Conservation (phyloP, 2,797 vertebrate species). For the Chiroxiphia lanceolata region DNA sequence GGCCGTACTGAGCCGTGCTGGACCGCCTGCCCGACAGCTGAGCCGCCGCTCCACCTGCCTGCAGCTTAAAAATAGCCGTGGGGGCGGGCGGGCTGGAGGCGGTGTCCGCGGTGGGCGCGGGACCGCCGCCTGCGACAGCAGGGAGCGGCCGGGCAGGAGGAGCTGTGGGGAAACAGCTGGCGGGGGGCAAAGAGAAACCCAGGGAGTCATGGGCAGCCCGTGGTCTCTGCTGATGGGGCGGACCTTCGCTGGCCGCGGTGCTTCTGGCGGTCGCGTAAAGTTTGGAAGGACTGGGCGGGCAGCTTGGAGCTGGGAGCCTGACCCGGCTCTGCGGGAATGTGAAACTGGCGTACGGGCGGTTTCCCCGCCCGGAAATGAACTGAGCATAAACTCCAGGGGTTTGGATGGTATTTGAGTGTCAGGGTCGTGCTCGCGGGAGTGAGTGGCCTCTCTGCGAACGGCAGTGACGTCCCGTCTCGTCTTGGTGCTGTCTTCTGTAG, state of each 20-base stretch:
- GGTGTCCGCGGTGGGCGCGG: background rate
- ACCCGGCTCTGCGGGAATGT: background rate
- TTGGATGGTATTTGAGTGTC: rapidly evolving
- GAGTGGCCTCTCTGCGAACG: background rate
- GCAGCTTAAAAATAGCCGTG: background rate
- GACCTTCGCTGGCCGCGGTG: background rate
- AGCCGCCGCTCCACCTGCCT: background rate
- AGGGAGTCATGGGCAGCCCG: rapidly evolving
- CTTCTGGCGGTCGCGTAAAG: background rate
- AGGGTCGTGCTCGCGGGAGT: rapidly evolving
- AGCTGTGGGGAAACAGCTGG: background rate
- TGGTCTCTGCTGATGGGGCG: background rate
- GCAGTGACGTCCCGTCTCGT: rapidly evolving
- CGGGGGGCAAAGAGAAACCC: background rate
- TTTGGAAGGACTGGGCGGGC: background rate
- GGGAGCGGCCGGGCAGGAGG: background rate
- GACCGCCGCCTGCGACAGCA: background rate
- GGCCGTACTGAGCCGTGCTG: background rate
- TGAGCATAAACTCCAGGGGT: background rate
- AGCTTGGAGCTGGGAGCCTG: background rate
- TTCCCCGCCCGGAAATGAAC: background rate
- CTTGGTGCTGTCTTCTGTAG: background rate
- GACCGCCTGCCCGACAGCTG: background rate
- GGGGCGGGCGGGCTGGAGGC: background rate
- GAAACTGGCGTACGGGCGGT: background rate